Evolutionary conservation across 2,797 vertebrate genomes (phyloP), one percentile per base, ranked within the genome.

Genomic region (Melanogrammus aeglefinus): DNA sequence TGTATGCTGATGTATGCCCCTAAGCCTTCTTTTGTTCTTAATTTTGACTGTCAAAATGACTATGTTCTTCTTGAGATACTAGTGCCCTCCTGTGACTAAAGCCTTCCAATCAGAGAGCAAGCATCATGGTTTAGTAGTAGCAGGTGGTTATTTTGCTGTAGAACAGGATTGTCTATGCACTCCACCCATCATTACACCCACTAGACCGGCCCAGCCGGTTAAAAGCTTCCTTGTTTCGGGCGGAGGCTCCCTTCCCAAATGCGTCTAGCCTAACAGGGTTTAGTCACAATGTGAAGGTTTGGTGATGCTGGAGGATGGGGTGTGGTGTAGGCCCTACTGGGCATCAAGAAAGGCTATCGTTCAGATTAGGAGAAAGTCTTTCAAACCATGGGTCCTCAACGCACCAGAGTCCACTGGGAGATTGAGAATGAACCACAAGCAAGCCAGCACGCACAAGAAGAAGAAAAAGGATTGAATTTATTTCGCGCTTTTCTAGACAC

Each of bases 361-460:
- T 69, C n/a, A 69, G n/a, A 27, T 12, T 10, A 27, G 63, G 24
- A 66, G 21, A n/a, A n/a, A 69, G 63, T 3, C 27, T 69, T 27
- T 2, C 8, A 69, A 79, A 76, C 71, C 66, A 14, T 74, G 73
- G 66, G 24, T 70, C 57, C 77, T 16, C 70, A 35, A 75, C 38
- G 36, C 76, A 76, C 73, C 73, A 75, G 72, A 75, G 77, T 31
- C 79, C 76, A 21, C 72, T 69, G 75, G 75, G 82, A 79, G 72
- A 75, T 72, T 72, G 31, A 82, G 63, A 51, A 77, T 70, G 84
- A 82, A 66, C 75, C 77, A 47, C n/a, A 39, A n/a, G 36, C 18
- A 1, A n/a, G 36, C 18, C 0, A 27, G 33, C 21, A 6, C 6
- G 14, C 31, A 72, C 71, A 35, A 4, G 2, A 4, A 33, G 2